Evolutionary conservation across 2,888 invertebrate species (phyloP).

Genomic region (Acanthosepion esculentum): DNA sequence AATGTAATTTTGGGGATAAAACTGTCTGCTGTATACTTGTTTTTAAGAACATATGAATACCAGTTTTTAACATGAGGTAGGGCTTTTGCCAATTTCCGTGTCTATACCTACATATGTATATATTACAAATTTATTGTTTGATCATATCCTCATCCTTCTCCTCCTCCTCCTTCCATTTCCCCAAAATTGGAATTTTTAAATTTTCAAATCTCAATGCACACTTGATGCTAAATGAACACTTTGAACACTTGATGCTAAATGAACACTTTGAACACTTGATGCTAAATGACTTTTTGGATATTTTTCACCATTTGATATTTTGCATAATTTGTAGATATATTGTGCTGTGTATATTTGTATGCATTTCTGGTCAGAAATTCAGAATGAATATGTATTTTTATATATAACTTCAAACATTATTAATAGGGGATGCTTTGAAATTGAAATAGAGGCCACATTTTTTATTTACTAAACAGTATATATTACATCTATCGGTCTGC

Average conservation of each 20-base stretch:
- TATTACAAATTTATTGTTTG: too few relatives aligned
- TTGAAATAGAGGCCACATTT: too few relatives aligned
- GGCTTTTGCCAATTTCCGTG: not conserved
- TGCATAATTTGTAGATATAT: conserved; percentile 10
- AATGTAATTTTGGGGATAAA: too few relatives aligned
- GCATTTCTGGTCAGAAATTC: not conserved
- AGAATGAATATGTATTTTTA: too few relatives aligned
- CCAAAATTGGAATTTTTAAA: not conserved
- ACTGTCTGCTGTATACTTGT: too few relatives aligned
- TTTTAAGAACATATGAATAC: too few relatives aligned
- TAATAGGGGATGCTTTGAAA: too few relatives aligned
- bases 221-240: not conserved
- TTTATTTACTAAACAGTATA: too few relatives aligned
- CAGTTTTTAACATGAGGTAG: not conserved
- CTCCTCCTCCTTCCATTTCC: not conserved
- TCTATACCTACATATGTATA: not conserved
- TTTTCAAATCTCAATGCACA: not conserved
- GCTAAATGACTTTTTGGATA: not conserved
- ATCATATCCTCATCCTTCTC: not conserved
- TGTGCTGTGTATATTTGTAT: not conserved
- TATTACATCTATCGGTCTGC: too few relatives aligned
- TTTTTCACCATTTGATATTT: not conserved
- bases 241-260: not conserved
- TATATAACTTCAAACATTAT: too few relatives aligned
- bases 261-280: not conserved